Evolutionary conservation across 2,888 invertebrate species (phyloP), one percentile per base, ranked within the genome.

Genomic region (Eustalomyia histrio): DNA sequence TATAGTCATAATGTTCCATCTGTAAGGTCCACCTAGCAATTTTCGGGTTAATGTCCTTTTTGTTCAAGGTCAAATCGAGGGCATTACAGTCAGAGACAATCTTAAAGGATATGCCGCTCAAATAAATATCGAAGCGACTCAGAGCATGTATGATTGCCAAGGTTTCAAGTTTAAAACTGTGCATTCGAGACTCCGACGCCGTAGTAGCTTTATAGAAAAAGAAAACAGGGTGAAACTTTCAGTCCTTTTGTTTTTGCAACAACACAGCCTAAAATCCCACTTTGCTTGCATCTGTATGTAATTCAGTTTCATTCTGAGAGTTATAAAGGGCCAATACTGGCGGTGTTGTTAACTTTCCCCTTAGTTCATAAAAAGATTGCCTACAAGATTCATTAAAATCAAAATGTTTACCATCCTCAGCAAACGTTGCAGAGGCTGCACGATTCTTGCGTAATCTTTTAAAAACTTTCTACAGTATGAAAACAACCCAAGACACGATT

Each of bases 131-230:
- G 61, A 82, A 83, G 57, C 84, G 67, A 55, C 85, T 67, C 21
- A 86, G 39, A 0, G 86, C 74, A 76, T 85, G 84, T 24, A 87
- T 78, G 5, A 86, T 84, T 1, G 85, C 83, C 29, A n/a, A n/a
- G n/a, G n/a, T n/a, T n/a, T n/a, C n/a, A n/a, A n/a, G 71, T 52
- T 88, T 87, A 73, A 84, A 87, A 64, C 86, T 85, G 50, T 86
- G 86, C 67, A n/a, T n/a, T n/a, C n/a, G n/a, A n/a, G n/a, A n/a
- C n/a, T n/a, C n/a, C n/a, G n/a, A n/a, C n/a, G n/a, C 52, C 21
- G 61, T 60, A 14, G 58, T 69, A 17, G 69, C 33, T 58, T 50
- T 60, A 39, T 33, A 52, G 12, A 60, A 71, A 84, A 86, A 75
- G 14, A 52, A 69, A 60, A n/a, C 61, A 5, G 43, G 43, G 18